Percentiles rank a stretch among this genome's conserved stretches.
These are phyloP conservation scores for Megaceryle maxima DNA, from an alignment of 2,113 vertebrate genomes.

Conservation along the genomic window DNA sequence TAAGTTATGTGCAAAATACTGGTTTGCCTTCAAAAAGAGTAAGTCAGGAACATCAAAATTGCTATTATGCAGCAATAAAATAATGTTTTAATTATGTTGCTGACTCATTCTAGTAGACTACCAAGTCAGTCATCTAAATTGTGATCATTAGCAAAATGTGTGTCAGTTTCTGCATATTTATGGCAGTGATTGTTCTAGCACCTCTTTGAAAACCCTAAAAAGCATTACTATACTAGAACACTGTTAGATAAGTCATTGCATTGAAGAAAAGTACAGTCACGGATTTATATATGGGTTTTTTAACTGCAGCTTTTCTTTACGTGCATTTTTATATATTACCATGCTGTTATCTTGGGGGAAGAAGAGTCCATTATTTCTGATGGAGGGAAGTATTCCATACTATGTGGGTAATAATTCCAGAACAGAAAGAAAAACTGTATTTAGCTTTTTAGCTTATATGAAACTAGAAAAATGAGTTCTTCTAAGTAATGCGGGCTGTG, in stretches of 20 bases:
- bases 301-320: neutral
- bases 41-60: neutral
- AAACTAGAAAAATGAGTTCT: slow-evolving; percentile 28
- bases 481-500: neutral
- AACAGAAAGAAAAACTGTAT: neutral
- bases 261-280: neutral
- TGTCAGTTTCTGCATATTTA: slow-evolving; percentile 4
- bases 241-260: neutral
- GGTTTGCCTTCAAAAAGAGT: neutral
- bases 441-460: neutral
- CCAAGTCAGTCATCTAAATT: neutral
- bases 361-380: neutral
- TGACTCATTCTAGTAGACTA: neutral
- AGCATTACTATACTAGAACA: neutral
- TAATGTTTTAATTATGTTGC: neutral
- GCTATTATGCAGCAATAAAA: neutral
- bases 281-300: neutral
- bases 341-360: neutral
- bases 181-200: neutral
- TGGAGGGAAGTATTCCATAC: neutral
- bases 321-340: neutral
- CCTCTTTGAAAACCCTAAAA: neutral
- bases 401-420: neutral
- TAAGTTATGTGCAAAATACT: neutral
- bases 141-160: neutral